phyloP scores from a whole-genome alignment of 1,140 invertebrate genomes.

The Heliconius melpomene region DNA sequence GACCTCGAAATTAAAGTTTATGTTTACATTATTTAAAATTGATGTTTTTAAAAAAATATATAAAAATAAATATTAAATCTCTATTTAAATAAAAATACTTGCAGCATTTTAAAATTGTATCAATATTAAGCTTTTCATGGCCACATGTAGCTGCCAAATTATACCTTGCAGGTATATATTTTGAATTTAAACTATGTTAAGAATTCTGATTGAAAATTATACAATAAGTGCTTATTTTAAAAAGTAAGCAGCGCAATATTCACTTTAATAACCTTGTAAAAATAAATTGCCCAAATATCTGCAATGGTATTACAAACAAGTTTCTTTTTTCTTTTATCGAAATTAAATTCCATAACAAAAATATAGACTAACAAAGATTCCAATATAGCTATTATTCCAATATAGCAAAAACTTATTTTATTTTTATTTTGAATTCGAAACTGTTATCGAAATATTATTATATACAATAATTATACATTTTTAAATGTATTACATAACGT shows the following conservation, averaged over 20 bases:
- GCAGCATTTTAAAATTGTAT: not conserved
- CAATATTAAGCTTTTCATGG: not conserved
- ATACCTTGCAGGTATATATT: not conserved
- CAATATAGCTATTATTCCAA: not conserved
- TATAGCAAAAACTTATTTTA: not conserved
- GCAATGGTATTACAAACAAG: not conserved
- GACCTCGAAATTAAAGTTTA: too few species aligned
- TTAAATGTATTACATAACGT: not conserved
- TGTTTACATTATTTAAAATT: too few species aligned
- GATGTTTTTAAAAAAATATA: too few species aligned
- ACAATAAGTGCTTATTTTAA: not conserved
- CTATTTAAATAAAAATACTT: too few species aligned
- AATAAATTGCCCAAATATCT: not conserved
- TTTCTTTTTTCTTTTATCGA: not conserved
- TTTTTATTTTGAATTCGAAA: not conserved
- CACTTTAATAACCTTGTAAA: not conserved
- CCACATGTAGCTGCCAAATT: not conserved
- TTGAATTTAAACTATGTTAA: not conserved
- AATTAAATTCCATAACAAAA: not conserved
- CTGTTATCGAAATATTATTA: not conserved
- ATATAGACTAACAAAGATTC: not conserved
- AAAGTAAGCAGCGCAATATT: not conserved
- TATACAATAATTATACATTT: not conserved
- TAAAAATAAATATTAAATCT: too few species aligned
- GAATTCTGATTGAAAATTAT: not conserved